A percentile compares a stretch with the other conserved stretches of the same genome.
Conservation (phyloP, 2,888 invertebrate genomes). For the Cerastis leucographa region DNA sequence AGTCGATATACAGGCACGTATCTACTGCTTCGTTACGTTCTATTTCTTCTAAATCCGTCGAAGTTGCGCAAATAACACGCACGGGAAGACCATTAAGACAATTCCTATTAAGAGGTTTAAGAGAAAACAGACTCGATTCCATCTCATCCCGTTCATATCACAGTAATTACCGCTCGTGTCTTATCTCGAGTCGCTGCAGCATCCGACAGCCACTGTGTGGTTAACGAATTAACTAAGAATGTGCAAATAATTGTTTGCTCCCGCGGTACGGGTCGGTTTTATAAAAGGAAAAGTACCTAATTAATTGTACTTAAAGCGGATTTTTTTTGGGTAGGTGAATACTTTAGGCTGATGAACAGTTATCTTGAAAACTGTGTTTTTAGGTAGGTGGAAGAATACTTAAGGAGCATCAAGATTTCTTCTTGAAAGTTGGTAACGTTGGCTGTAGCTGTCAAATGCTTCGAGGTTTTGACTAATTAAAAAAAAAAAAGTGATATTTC, state of each 20-base stretch:
- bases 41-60: neutral
- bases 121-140: conserved; percentile 25
- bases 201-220: conserved; percentile 35
- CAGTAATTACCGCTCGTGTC: conserved; percentile 56
- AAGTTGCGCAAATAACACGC: neutral
- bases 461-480: neutral
- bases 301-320: neutral
- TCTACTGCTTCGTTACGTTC: no score
- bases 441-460: neutral
- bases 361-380: neutral
- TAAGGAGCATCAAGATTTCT: neutral
- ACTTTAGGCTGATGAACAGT: no score
- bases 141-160: conserved; percentile 27
- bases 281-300: neutral
- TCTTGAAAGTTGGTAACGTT: neutral
- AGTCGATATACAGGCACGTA: no score
- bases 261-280: neutral
- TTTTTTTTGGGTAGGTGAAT: neutral
- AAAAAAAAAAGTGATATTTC: neutral
- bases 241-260: conserved; percentile 21
- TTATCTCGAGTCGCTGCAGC: conserved; percentile 28
- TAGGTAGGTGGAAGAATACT: no score
- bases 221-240: conserved; percentile 37
- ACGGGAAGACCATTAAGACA: neutral
- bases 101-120: conserved; percentile 28